Evolutionary conservation across 2,113 vertebrate species (phyloP), one percentile per base, ranked within the genome.

Genomic region (Xenus cinereus): DNA sequence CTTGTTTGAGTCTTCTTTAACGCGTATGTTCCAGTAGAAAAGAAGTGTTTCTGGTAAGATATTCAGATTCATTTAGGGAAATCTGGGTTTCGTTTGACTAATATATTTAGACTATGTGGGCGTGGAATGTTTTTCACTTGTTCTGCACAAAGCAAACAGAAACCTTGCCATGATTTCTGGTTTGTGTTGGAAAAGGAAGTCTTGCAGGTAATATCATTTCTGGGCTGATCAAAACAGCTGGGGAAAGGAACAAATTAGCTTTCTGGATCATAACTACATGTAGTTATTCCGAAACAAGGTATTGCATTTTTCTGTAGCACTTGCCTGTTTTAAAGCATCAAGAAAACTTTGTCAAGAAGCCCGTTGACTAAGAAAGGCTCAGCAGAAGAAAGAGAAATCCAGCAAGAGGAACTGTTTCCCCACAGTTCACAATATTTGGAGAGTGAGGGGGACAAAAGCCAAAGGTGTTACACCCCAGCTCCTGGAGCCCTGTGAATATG

Each of bases 101-200:
- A 67, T 39, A 9, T 54, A 13, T 84, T 93, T 75, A 54, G 56
- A 32, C 51, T 84, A 46, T 30, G 43, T 5, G 39, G 30, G 45
- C 6, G 15, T 94, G 78, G 84, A 79, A 79, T 76, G 50, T 85
- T 95, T 96, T 87, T 92, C 53, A 79, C 69, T 48, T 84, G 48
- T 84, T 84, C 92, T 16, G 16, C 53, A 67, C 67, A 73, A 89
- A 91, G 78, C 50, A 84, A 95, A 84, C 32, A 85, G 66, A 89
- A 95, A 30, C 27, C 30, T 82, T 92, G 86, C 89, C 91, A 87
- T 59, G 6, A 1, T 43, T 95, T 76, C 73, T 97, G 77, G 60
- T 93, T 95, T 87, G 62, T 82, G 66, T 82, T 93, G 89, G 91
- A 92, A 81, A 85, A 81, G 60, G 56, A 85, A 62, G 27, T 41